Percentiles rank a stretch among this genome's conserved stretches.
Conservation (phyloP, 2,797 vertebrate genomes). For the Squalus acanthias region DNA sequence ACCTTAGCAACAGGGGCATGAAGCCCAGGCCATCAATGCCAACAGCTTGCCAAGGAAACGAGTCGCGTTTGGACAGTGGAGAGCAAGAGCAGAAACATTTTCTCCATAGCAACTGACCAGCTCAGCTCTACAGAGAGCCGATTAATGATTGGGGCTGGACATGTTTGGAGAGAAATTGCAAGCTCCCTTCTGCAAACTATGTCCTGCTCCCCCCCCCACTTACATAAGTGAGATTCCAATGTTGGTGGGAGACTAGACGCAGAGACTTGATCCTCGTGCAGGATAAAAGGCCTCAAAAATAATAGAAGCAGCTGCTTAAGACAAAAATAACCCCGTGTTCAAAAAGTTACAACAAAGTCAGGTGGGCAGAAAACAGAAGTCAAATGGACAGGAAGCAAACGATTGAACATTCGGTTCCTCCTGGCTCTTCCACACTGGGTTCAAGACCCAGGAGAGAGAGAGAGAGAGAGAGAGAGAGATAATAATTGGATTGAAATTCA, state of each 20-base stretch:
- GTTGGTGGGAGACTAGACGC: not conserved
- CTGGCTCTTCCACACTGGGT: too few species aligned
- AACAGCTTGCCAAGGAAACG: not conserved
- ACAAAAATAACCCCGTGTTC: not conserved
- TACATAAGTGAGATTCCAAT: not conserved
- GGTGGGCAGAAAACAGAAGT: not conserved
- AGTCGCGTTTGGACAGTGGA: not conserved
- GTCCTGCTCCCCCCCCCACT: not conserved
- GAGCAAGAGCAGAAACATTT: not conserved
- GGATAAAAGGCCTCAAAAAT: not conserved
- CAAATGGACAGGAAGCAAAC: not conserved
- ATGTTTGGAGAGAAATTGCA: not conserved
- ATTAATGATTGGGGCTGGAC: not conserved
- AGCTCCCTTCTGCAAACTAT: not conserved
- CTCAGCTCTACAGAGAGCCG: not conserved
- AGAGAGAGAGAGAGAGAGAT: too few species aligned
- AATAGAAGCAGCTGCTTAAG: not conserved
- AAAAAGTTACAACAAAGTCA: not conserved
- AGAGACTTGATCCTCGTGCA: too few species aligned
- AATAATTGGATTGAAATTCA: not conserved
- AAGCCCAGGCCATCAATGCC: not conserved
- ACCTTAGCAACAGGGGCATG: not conserved
- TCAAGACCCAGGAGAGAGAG: too few species aligned
- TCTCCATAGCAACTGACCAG: too few species aligned
- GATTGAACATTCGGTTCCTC: too few species aligned